Conservation (phyloP, 2,888 invertebrate species). For the Ormyrus pomaceus region DNA sequence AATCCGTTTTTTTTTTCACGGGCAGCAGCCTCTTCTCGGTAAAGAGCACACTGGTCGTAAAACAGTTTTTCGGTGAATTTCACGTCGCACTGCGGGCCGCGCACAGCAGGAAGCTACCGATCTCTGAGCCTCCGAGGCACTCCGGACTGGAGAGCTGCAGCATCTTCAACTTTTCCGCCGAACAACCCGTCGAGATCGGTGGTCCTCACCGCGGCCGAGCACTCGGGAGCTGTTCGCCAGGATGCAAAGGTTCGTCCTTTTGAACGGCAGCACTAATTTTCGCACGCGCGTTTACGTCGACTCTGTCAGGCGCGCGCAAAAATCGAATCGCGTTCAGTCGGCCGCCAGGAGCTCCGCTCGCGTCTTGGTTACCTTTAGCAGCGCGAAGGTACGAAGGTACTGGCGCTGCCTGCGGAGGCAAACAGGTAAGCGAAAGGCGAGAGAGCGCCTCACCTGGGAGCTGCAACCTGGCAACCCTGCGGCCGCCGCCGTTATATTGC, state of each 20-base stretch:
- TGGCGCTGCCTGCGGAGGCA: neutral
- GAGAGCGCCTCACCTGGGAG: conserved; percentile 61
- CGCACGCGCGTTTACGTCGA: too few relatives aligned
- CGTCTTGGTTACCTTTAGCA: neutral
- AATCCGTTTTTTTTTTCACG: neutral
- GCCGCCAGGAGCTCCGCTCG: too few relatives aligned
- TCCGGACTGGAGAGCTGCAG: conserved; percentile 55
- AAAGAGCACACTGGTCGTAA: too few relatives aligned
- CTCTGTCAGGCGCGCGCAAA: conserved; percentile 25
- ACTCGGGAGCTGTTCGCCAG: too few relatives aligned
- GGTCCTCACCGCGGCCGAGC: too few relatives aligned
- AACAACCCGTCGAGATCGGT: too few relatives aligned
- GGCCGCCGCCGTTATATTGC: neutral
- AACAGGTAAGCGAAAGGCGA: conserved; percentile 59
- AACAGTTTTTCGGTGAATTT: too few relatives aligned
- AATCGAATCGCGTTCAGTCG: neutral
- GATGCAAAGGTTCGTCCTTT: too few relatives aligned
- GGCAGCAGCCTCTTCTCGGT: too few relatives aligned
- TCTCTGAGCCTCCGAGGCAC: neutral
- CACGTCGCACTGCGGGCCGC: too few relatives aligned
- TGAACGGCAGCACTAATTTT: too few relatives aligned
- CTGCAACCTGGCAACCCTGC: conserved; percentile 63
- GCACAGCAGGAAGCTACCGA: too few relatives aligned
- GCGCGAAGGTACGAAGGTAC: conserved; percentile 2
- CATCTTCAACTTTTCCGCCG: neutral